Conservation (phyloP, 2,797 vertebrate genomes). For the Sebastes cheni region DNA sequence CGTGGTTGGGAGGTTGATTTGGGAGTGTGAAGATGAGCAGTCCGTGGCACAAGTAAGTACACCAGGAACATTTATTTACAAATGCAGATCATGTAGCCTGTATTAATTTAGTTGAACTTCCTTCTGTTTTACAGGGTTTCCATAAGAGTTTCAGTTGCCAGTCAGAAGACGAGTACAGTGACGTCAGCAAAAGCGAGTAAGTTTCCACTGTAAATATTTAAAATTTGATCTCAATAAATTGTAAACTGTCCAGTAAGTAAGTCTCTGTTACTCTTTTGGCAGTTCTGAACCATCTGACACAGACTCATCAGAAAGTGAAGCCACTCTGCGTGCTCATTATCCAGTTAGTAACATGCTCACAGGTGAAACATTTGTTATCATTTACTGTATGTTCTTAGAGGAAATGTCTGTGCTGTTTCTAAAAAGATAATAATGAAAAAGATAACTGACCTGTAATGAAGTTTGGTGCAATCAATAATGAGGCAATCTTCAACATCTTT, state of each 20-base stretch:
- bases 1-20: constrained; percentile 88
- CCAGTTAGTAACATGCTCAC: constrained; percentile 83
- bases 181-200: constrained; percentile 21
- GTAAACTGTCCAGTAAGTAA: not conserved
- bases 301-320: constrained; percentile 39
- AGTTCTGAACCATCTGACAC: constrained; percentile 40
- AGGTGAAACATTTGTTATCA: constrained; percentile 78
- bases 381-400: not conserved
- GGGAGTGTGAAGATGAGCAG: constrained; percentile 83
- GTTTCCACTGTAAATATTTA: not conserved
- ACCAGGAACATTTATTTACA: not conserved
- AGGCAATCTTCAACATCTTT: not conserved
- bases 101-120: not conserved
- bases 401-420: not conserved
- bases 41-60: constrained; percentile 63
- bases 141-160: not conserved
- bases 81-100: not conserved
- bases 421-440: not conserved
- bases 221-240: not conserved
- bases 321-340: constrained; percentile 66
- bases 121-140: constrained; percentile 34
- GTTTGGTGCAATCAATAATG: not conserved
- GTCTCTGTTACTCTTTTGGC: constrained; percentile 4
- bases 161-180: constrained; percentile 21
- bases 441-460: not conserved